Evolutionary conservation across 1,140 invertebrate species (phyloP), one percentile per base, ranked within the genome.

Genomic region (Drosophila micromelanica): DNA sequence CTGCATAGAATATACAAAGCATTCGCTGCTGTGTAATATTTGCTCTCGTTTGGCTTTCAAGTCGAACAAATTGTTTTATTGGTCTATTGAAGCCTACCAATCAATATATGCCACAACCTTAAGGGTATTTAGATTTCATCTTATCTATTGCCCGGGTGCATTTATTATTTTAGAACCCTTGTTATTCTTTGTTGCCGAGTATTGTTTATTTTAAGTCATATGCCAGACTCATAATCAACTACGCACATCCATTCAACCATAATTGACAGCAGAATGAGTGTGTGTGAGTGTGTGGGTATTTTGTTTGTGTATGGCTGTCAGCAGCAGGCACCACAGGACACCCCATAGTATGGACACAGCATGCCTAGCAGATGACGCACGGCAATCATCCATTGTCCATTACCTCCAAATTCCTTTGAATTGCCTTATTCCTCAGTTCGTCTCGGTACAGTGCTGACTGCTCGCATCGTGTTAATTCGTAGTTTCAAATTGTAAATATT

Each of bases 401-500:
- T 32, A 8, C 37, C 32, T 15, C 12, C 45, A 27, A 6, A 37
- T 2, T 15, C 63, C 35, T 11, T 51, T 35, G 6, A 17, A 20
- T 11, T n/a, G n/a, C 23, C 48, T 23, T 27, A 40, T n/a, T 38
- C n/a, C 42, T 40, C 46, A 23, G 12, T 46, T 15, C 15, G 23
- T 27, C 42, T 30, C 2, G 48, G 48, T 57, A 76, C 72, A 68
- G 56, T 74, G 54, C 60, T 11, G 38, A 42, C 69, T 35, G 13
- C 30, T 73, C 67, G 64, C 61, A 46, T 73, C 63, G 73, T 49
- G 62, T 82, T 86, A 82, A 81, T 75, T 75, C 63, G 78, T 70
- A 56, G 74, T 30, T 69, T 72, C 70, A 78, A 86, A 86, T 74
- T 81, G 82, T 78, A 87, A 86, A 86, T 86, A 89, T 86, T 86